Percentiles rank a stretch among this genome's conserved stretches.
Conservation (phyloP, 2,888 invertebrate species). For the Philereme transversata region DNA sequence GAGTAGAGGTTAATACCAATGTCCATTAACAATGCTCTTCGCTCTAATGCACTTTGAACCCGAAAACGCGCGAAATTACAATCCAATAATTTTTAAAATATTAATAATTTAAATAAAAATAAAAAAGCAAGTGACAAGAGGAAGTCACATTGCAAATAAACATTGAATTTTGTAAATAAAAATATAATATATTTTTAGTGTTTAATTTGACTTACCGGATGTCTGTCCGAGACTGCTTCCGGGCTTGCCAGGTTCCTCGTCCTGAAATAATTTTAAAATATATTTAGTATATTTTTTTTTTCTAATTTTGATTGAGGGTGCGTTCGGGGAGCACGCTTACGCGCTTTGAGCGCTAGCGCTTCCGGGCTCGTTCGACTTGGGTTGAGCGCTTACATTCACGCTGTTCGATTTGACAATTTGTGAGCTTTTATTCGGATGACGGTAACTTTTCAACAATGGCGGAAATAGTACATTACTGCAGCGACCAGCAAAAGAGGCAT, state of each 20-base stretch:
- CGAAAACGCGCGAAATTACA: slow-evolving; percentile 23
- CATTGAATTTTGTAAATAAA: slow-evolving; percentile 56
- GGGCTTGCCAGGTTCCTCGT: slow-evolving; percentile 76
- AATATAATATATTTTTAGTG: slow-evolving; percentile 26
- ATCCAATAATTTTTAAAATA: slow-evolving; percentile 20
- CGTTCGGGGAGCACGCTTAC: too few relatives aligned
- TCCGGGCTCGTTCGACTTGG: too few relatives aligned
- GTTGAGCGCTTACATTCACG: too few relatives aligned
- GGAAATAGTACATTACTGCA: too few relatives aligned
- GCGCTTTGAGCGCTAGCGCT: too few relatives aligned
- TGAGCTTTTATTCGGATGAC: too few relatives aligned
- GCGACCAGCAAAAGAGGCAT: too few relatives aligned
- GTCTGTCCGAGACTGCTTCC: slow-evolving; percentile 73
- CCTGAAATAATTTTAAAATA: slow-evolving; percentile 53
- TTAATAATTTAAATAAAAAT: slow-evolving; percentile 38
- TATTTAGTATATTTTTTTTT: too few relatives aligned
- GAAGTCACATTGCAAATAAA: slow-evolving; percentile 81
- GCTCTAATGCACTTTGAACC: slow-evolving; percentile 48
- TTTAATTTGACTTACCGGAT: slow-evolving; percentile 65
- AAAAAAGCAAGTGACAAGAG: slow-evolving; percentile 70
- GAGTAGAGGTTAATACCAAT: slow-evolving; percentile 53
- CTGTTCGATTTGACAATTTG: too few relatives aligned
- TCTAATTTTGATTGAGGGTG: too few relatives aligned
- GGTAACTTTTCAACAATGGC: too few relatives aligned
- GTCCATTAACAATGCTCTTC: slow-evolving; percentile 81